These are phyloP conservation scores for Erynnis tages DNA, from an alignment of 2,888 invertebrate genomes.

Conservation along the genomic window DNA sequence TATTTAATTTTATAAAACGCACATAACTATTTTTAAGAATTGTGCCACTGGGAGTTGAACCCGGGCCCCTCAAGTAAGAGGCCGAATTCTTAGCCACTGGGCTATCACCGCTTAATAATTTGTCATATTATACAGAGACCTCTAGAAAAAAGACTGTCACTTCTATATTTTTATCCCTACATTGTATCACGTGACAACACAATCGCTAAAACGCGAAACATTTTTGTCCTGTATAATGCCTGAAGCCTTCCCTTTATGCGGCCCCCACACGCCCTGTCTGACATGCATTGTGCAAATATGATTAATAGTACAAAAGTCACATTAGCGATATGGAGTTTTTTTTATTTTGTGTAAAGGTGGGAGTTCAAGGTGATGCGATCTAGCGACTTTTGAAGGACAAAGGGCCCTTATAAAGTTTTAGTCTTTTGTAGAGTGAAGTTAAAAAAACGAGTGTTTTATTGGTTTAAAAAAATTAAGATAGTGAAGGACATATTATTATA, in stretches of 20 bases:
- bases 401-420: too few species aligned
- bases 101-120: too few species aligned
- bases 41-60: too few species aligned
- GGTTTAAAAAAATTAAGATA: too few species aligned
- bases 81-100: neutral
- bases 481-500: too few species aligned
- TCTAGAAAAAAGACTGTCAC: slow-evolving; percentile 1
- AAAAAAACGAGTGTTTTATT: too few species aligned
- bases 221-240: slow-evolving; percentile 60
- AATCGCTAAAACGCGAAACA: slow-evolving; percentile 52
- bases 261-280: slow-evolving; percentile 50
- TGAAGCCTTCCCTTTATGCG: slow-evolving; percentile 63
- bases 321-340: slow-evolving; percentile 67
- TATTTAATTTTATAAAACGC: too few species aligned
- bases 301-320: slow-evolving; percentile 64
- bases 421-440: too few species aligned
- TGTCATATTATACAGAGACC: too few species aligned
- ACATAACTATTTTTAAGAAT: too few species aligned
- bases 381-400: neutral
- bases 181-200: slow-evolving; percentile 16
- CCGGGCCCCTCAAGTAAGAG: too few species aligned
- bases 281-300: slow-evolving; percentile 72
- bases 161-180: slow-evolving; percentile 2
- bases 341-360: slow-evolving; percentile 17
- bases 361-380: neutral